phyloP scores from a whole-genome alignment of 2,888 invertebrate genomes.

The Lochmaea crataegi region DNA sequence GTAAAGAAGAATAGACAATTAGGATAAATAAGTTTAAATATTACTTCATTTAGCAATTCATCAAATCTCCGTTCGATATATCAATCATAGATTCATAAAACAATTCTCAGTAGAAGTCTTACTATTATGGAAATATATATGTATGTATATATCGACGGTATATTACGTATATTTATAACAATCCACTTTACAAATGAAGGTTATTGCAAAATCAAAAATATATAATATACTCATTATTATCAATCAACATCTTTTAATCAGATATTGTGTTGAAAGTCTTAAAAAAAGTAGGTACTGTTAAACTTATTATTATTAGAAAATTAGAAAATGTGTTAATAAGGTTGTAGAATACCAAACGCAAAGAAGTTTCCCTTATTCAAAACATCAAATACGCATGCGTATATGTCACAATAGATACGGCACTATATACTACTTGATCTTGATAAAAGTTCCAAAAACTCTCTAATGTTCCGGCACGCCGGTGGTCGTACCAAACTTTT shows the following conservation, averaged over 20 bases:
- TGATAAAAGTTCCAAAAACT: too few species aligned
- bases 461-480: too few species aligned
- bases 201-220: slow-evolving; percentile 16
- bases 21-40: slow-evolving; percentile 57
- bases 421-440: too few species aligned
- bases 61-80: slow-evolving; percentile 36
- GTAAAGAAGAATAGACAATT: slow-evolving; percentile 54
- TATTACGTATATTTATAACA: slow-evolving; percentile 24
- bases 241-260: neutral
- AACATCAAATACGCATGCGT: too few species aligned
- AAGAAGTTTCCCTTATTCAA: too few species aligned
- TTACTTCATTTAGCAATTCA: slow-evolving; percentile 50
- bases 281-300: neutral
- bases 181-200: slow-evolving; percentile 33
- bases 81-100: slow-evolving; percentile 28
- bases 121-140: slow-evolving; percentile 21
- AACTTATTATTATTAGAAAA: neutral
- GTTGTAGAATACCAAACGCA: too few species aligned
- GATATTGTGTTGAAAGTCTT: slow-evolving; percentile 3
- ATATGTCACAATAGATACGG: too few species aligned
- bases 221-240: neutral
- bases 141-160: slow-evolving; percentile 20
- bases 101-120: slow-evolving; percentile 19
- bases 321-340: too few species aligned
- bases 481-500: too few species aligned